Evolutionary conservation across 2,113 vertebrate genomes (phyloP), one percentile per base, ranked within the genome.

Genomic region (Malurus elegans): DNA sequence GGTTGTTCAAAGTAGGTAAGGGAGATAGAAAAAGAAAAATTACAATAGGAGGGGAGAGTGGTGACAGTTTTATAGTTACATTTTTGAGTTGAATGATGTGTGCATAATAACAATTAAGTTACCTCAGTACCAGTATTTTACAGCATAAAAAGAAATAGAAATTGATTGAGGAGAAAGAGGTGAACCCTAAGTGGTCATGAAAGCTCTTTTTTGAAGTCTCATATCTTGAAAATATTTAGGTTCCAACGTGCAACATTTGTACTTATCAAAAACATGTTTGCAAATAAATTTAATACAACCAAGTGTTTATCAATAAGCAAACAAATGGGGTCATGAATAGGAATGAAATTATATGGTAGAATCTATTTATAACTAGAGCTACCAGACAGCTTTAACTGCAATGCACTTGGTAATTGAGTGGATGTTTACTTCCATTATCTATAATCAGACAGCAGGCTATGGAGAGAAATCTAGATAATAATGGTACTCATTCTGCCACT

Each of bases 351-450:
- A 62, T 75, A 29, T 28, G 12, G 36, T 73, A 54, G 50, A 67
- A 45, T 86, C 67, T 82, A 78, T 90, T 92, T 88, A 96, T 86
- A 88, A 47, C 40, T 75, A 25, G 40, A 81, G 76, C 51, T 83
- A 81, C 24, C 24, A 90, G 75, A 79, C 50, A 90, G 48, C 14
- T 81, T 92, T 92, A 79, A 56, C 12, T 47, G 36, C 40, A 84
- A n/a, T 67, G 92, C 64, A 60, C 13, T 83, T 92, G 40, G 36
- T 44, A 94, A 93, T 93, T 95, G 89, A 86, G 21, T 60, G 38
- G 36, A 71, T 78, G 51, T 74, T 95, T 95, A 74, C 51, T 58
- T n/a, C 60, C 80, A 8, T 78, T 78, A 80, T 71, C 42, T 91
- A 47, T 79, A 95, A 91, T 91, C 79, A 93, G 64, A 74, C 56